These are phyloP conservation scores for Zaprionus obscuricornis DNA, from an alignment of 2,888 invertebrate species.

Conservation along the genomic window DNA sequence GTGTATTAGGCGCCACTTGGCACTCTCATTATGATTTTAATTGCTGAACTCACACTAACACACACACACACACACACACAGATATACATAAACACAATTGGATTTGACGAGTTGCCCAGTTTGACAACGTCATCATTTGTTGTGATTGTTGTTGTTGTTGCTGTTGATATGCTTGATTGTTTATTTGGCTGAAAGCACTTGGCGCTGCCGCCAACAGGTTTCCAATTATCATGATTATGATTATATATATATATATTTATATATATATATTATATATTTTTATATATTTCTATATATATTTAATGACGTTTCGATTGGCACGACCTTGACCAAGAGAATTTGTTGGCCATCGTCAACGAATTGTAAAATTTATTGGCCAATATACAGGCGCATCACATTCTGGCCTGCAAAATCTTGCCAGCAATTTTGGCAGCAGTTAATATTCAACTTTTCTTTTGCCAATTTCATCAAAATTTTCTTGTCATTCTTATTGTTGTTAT, in stretches of 20 bases:
- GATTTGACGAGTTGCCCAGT: slow-evolving; percentile 79
- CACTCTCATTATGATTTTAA: slow-evolving; percentile 77
- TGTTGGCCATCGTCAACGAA: slow-evolving; percentile 67
- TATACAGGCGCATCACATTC: slow-evolving; percentile 49
- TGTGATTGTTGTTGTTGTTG: slow-evolving; percentile 18
- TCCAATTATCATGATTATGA: slow-evolving; percentile 62
- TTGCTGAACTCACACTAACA: no score
- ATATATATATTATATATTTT: background rate
- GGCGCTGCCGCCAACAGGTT: slow-evolving; percentile 70
- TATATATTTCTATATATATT: slow-evolving; percentile 10
- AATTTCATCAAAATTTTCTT: slow-evolving; percentile 58
- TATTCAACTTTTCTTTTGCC: slow-evolving; percentile 67
- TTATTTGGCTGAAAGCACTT: slow-evolving; percentile 73
- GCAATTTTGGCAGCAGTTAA: slow-evolving; percentile 76
- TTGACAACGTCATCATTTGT: slow-evolving; percentile 64
- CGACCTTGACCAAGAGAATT: slow-evolving; percentile 51
- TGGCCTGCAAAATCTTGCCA: slow-evolving; percentile 37
- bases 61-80: slow-evolving; percentile 51
- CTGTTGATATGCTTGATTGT: slow-evolving; percentile 50
- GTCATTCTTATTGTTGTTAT: no score
- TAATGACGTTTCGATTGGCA: slow-evolving; percentile 70
- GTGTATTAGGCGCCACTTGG: slow-evolving; percentile 54
- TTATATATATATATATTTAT: slow-evolving; percentile 28
- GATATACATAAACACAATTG: slow-evolving; percentile 14
- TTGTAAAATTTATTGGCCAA: slow-evolving; percentile 79